These are phyloP conservation scores for Nycticebus coucang DNA, from an alignment of 2,113 vertebrate species.

Conservation along the genomic window DNA sequence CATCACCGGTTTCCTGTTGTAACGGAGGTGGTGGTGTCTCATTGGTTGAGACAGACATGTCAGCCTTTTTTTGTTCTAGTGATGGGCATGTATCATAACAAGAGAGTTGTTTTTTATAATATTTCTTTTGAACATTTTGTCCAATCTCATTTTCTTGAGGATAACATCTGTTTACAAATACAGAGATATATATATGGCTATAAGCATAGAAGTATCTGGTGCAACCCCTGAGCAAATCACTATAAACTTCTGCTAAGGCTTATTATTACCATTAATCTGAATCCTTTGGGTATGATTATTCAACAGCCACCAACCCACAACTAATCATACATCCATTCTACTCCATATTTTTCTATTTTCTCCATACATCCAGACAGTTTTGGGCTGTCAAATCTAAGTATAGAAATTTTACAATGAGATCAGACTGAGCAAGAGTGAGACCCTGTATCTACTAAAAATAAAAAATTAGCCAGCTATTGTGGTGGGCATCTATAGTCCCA, in stretches of 20 bases:
- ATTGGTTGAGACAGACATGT: neutral
- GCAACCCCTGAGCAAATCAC: neutral
- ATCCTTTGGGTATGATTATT: neutral
- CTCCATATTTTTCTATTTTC: neutral
- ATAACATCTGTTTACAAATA: constrained; percentile 81
- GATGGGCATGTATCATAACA: neutral
- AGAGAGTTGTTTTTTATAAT: constrained; percentile 51
- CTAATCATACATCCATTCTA: neutral
- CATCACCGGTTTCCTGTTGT: neutral
- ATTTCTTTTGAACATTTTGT: neutral
- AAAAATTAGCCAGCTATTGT: too few relatives aligned
- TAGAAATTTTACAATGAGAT: constrained; percentile 10
- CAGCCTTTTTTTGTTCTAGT: constrained; percentile 37
- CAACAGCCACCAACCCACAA: neutral
- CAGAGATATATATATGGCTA: neutral
- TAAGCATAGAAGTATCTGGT: constrained; percentile 55
- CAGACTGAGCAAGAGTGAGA: neutral
- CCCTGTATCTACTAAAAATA: too few relatives aligned
- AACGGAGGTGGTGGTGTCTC: neutral
- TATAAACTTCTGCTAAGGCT: neutral
- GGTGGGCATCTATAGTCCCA: too few relatives aligned
- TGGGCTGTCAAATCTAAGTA: neutral
- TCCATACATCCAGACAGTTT: constrained; percentile 16
- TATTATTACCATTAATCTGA: constrained; percentile 30
- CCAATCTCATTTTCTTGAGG: constrained; percentile 62